A percentile compares a stretch with the other conserved stretches of the same genome.
phyloP scores from a whole-genome alignment of 2,888 invertebrate species.

The Heliconius aoede region DNA sequence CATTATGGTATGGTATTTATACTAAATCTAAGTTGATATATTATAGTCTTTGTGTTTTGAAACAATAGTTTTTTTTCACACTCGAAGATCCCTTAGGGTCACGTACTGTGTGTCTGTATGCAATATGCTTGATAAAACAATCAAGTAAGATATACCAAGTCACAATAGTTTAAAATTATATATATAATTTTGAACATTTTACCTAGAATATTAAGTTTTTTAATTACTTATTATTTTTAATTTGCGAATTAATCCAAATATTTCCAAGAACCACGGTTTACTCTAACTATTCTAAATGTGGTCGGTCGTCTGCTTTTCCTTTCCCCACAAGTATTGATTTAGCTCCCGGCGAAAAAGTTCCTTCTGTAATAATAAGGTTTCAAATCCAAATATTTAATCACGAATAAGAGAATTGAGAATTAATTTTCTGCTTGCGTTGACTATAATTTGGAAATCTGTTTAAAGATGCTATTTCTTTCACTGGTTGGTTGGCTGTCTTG shows the following conservation, averaged over 20 bases:
- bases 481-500: no score
- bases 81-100: neutral
- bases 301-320: conserved; percentile 60
- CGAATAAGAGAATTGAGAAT: conserved; percentile 48
- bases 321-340: conserved; percentile 70
- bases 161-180: neutral
- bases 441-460: conserved; percentile 17
- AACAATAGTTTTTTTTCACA: conserved; percentile 8
- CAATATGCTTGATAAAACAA: neutral
- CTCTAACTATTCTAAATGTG: conserved; percentile 59
- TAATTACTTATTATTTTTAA: neutral
- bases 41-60: conserved; percentile 9
- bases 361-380: conserved; percentile 58
- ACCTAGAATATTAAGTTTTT: neutral
- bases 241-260: conserved; percentile 24
- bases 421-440: conserved; percentile 32
- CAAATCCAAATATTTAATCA: conserved; percentile 48
- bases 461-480: neutral
- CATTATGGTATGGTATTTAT: neutral
- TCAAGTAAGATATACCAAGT: neutral
- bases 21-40: conserved; percentile 8
- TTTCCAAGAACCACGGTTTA: conserved; percentile 50
- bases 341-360: conserved; percentile 64
- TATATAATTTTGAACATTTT: neutral
- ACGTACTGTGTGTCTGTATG: conserved; percentile 1